Evolutionary conservation across 2,888 invertebrate genomes (phyloP), one percentile per base, ranked within the genome.

Genomic region (Koerneria pararmatus): DNA sequence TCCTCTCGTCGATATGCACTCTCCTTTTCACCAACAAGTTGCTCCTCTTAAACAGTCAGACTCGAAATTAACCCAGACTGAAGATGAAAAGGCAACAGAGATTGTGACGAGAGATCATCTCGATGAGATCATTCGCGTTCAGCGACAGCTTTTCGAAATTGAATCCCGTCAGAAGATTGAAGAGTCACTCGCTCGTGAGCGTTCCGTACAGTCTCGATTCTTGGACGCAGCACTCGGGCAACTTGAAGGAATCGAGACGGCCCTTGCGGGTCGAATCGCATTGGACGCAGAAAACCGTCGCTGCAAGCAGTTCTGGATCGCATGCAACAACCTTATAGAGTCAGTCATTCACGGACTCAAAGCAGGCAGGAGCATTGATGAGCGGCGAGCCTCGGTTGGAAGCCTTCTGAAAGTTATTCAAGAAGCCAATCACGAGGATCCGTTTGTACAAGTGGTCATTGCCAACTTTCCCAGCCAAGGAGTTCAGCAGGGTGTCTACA

Each of bases 271-370:
- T 56, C 75, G 82, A 11, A 76, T 76, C n/a, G 76, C 77, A 56
- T 58, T 74, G 72, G 86, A 86, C 75, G 83, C 84, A 64, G 82
- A 84, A 56, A 85, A 85, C 8, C 78, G 84, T 31, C 79, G 83
- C 32, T 90, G 93, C 0, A 93, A 94, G 84, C 89, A 91, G 34
- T 87, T 95, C 74, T 95, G 95, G 95, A 89, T 92, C 73, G 92
- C 95, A 0, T 93, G 92, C 79, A 92, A 94, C 80, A 89, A 92
- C 2, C 86, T 95, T 46, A 88, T 90, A 80, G 88, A 90, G 2
- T 89, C 91, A 29, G 88, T 94, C 5, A 66, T 72, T 35, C 70
- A 78, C 60, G 82, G 82, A 46, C 72, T 76, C 41, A 88, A 89
- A 69, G 86, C 87, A 24, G 80, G 79, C 34, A 67, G 68, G 53